Percentiles rank a stretch among this genome's conserved stretches.
phyloP scores from a whole-genome alignment of 2,888 invertebrate species.

The Stenodera caucasica region DNA sequence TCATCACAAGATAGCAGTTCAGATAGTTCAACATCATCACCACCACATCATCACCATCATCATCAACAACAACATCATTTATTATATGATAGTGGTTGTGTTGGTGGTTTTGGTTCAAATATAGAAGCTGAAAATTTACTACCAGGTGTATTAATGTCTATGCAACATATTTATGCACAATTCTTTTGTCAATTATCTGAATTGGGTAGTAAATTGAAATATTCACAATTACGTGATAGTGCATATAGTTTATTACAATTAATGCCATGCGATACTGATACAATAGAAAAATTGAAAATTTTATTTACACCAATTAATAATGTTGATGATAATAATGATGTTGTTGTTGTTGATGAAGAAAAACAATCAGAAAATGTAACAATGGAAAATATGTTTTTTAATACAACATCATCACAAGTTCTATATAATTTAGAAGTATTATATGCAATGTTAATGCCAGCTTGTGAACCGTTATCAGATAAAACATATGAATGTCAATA shows the following conservation, averaged over 20 bases:
- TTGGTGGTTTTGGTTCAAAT: slow-evolving; percentile 60
- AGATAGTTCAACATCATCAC: slow-evolving; percentile 92
- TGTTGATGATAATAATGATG: slow-evolving; percentile 22
- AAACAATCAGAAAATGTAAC: slow-evolving; percentile 49
- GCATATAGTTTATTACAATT: slow-evolving; percentile 77
- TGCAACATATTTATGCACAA: slow-evolving; percentile 74
- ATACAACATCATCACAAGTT: slow-evolving; percentile 73
- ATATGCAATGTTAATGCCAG: slow-evolving; percentile 91
- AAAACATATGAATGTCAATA: slow-evolving; percentile 71
- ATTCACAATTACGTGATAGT: slow-evolving; percentile 80
- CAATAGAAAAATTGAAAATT: slow-evolving; percentile 60
- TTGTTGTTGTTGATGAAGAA: not conserved
- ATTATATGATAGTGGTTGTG: not conserved
- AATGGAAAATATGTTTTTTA: slow-evolving; percentile 69
- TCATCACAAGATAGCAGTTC: slow-evolving; percentile 92
- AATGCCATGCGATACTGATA: slow-evolving; percentile 69
- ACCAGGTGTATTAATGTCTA: slow-evolving; percentile 89
- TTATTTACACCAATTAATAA: slow-evolving; percentile 57
- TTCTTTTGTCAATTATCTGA: slow-evolving; percentile 88
- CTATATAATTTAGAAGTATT: slow-evolving; percentile 68
- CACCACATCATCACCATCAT: slow-evolving; percentile 77
- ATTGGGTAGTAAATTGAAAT: slow-evolving; percentile 79
- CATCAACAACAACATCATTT: not conserved
- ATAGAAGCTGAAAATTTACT: slow-evolving; percentile 84
- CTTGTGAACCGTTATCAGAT: slow-evolving; percentile 75